Base-by-base conservation (phyloP, 2,888 invertebrate genomes). In the Parascotia fuliginaria region DNA sequence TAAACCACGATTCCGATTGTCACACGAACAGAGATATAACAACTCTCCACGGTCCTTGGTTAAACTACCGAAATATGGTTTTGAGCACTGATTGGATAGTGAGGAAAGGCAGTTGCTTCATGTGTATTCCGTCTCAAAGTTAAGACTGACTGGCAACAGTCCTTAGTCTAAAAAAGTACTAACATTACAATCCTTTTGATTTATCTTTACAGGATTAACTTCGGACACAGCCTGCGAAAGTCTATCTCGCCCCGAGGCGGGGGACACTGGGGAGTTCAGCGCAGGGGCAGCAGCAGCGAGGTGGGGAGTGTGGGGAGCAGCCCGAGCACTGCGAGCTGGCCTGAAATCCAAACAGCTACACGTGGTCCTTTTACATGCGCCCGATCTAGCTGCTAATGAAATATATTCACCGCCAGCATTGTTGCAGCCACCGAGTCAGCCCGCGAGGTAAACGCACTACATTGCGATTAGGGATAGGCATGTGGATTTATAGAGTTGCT, bases 231-330 rank as follows among this genome's bases (percentile, higher is more conserved):
- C 87, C 16, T 89, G 89, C 71, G 91, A 90, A 51, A 85, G 79
- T 53, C 67, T 88, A 3, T 74, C 84, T 6, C 84, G 84, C 2
- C 55, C 74, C 1, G 87, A 84, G 24, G 66, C 56, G 1, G 75
- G 74, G 3, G 87, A 83, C 15, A 59, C 68, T 7, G 73, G 81
- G 4, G 90, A 90, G 52, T 75, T 76, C 12, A 75, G 77, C 57
- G 92, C 91, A 0, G 88, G 86, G 11, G 88, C 89, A 0, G 92
- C 92, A 0, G 94, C 94, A 0, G 95, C 94, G 0, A 93, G 96
- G 28, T 95, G 95, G 83, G 96, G 96, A 5, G 96, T 96, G 11
- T 96, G 96, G 86, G 96, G 96, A 46, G 96, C 96, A 3, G 96
- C 96, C 53, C 94, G 94, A 24, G 96, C 96, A 4, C 82, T 97